These are phyloP conservation scores for Zalophus californianus DNA, from an alignment of 2,797 vertebrate genomes.

Conservation along the genomic window DNA sequence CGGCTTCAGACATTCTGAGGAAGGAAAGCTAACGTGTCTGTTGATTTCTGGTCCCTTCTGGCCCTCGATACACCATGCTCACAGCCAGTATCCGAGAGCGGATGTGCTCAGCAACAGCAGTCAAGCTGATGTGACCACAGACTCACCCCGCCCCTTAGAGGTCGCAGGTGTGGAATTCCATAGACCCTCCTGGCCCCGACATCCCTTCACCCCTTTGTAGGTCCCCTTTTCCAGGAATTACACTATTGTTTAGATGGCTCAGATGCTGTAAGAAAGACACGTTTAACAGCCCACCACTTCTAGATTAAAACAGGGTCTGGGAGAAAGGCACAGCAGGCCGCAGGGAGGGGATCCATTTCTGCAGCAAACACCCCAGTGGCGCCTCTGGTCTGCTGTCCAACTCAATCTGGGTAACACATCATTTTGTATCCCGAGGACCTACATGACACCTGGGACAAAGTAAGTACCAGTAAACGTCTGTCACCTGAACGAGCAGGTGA, in stretches of 20 bases:
- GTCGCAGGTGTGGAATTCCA: neutral
- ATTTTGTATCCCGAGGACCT: neutral
- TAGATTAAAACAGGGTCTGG: neutral
- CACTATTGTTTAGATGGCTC: neutral
- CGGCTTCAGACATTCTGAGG: neutral
- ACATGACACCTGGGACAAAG: neutral
- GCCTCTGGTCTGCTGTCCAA: neutral
- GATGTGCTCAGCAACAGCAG: neutral
- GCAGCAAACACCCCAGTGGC: neutral
- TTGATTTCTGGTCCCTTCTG: neutral
- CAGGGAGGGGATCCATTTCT: neutral
- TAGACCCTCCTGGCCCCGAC: neutral
- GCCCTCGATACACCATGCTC: fast-evolving
- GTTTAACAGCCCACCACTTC: neutral
- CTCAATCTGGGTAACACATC: fast-evolving
- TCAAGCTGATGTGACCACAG: neutral
- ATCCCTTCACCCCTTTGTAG: neutral
- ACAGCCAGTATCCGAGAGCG: neutral
- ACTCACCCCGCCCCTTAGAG: neutral
- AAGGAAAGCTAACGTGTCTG: neutral
- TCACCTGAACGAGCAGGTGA: neutral
- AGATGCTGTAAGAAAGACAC: neutral
- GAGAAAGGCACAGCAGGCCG: neutral
- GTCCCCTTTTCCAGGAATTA: neutral
- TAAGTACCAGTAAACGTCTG: neutral